Percentiles rank a stretch among this genome's conserved stretches.
phyloP scores from a whole-genome alignment of 92 coral and sea anemone genomes.

The Actinostola sp. region DNA sequence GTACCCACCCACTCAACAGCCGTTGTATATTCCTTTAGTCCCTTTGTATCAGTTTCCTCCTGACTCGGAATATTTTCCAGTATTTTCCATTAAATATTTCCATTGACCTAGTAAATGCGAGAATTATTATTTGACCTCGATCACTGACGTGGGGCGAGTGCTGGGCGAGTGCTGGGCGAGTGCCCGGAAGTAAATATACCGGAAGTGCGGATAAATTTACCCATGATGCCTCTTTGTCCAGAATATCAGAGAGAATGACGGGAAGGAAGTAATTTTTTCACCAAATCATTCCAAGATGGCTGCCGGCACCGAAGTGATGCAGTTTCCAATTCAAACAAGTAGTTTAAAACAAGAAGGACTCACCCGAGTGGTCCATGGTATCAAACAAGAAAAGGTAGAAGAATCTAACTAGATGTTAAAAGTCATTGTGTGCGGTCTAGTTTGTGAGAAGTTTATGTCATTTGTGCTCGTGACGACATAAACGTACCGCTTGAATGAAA shows the following conservation, averaged over 20 bases:
- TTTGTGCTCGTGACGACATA: conserved; percentile 42
- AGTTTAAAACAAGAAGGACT: conserved; percentile 82
- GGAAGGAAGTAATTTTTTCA: conserved; percentile 60
- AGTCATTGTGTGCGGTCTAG: neutral
- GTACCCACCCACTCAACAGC: too few species aligned
- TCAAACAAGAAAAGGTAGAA: conserved; percentile 77
- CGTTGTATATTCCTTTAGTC: too few species aligned
- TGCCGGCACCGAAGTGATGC: conserved; percentile 98
- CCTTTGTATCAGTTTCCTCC: too few species aligned
- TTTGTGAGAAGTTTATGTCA: conserved; percentile 21
- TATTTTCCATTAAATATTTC: too few species aligned
- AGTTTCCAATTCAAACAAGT: conserved; percentile 81
- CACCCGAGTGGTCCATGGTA: conserved; percentile 68
- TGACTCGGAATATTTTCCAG: too few species aligned
- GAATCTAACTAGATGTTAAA: neutral
- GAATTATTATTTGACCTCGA: too few species aligned
- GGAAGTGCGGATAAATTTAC: conserved; percentile 5
- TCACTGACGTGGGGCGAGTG: too few species aligned
- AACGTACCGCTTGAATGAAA: conserved; percentile 38
- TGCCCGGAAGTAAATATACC: conserved; percentile 6
- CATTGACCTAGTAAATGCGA: too few species aligned
- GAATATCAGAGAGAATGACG: conserved; percentile 50
- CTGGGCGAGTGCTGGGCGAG: too few species aligned
- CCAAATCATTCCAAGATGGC: conserved; percentile 98
- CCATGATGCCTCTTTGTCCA: conserved; percentile 35